These are phyloP conservation scores for Ellobius talpinus DNA, from an alignment of 2,113 vertebrate genomes.

Conservation along the genomic window DNA sequence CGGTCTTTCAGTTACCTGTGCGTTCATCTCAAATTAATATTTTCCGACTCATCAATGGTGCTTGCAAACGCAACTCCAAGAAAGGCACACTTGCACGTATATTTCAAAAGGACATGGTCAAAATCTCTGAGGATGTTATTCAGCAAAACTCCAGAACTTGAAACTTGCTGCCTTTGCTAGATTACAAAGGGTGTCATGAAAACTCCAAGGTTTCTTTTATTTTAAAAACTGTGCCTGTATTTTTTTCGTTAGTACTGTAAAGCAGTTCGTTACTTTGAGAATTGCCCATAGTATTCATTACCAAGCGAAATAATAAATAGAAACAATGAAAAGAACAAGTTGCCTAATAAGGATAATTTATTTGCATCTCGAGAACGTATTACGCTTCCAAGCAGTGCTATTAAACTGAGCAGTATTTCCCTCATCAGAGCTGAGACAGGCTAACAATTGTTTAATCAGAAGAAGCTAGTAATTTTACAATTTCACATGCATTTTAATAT, in stretches of 20 bases:
- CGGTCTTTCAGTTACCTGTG: background rate
- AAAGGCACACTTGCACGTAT: background rate
- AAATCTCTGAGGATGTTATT: background rate
- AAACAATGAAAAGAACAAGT: slow-evolving; percentile 70
- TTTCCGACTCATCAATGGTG: background rate
- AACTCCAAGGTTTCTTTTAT: background rate
- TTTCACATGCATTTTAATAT: slow-evolving; percentile 67
- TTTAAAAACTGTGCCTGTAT: background rate
- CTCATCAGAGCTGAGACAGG: slow-evolving; percentile 62
- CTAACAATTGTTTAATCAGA: slow-evolving; percentile 73
- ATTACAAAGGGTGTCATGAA: background rate
- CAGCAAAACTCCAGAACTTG: background rate
- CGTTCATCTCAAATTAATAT: slow-evolving; percentile 41
- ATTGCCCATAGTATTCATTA: slow-evolving; percentile 65
- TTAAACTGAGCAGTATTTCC: slow-evolving; percentile 59
- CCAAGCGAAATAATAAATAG: slow-evolving; percentile 78
- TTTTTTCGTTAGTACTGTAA: slow-evolving; percentile 58
- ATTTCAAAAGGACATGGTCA: background rate
- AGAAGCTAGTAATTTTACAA: slow-evolving; percentile 69
- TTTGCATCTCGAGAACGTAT: slow-evolving; percentile 76
- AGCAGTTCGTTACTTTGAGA: slow-evolving; percentile 59
- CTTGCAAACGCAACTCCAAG: slow-evolving; percentile 19
- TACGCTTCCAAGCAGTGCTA: slow-evolving; percentile 60
- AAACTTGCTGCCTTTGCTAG: slow-evolving; percentile 30
- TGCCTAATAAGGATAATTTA: slow-evolving; percentile 82